Evolutionary conservation across 2,797 vertebrate genomes (phyloP).

Genomic region (Capromys pilorides): DNA sequence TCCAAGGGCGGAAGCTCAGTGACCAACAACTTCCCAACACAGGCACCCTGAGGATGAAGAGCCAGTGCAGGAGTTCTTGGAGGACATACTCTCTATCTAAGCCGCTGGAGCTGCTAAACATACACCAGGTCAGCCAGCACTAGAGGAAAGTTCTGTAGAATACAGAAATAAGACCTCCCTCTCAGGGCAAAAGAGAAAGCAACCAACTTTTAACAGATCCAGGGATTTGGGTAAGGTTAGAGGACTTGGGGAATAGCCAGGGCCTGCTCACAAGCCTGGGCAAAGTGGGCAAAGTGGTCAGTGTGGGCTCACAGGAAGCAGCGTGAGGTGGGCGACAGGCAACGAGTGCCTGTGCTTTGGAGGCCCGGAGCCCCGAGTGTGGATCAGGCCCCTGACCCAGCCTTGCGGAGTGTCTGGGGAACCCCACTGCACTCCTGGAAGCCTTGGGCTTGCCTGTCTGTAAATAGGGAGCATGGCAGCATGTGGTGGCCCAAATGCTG

Average conservation of each 20-base stretch:
- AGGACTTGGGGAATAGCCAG: not conserved
- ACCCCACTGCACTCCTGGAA: not conserved
- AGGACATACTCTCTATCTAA: not conserved
- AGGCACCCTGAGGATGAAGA: not conserved
- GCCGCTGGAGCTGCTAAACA: not conserved
- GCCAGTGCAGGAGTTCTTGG: not conserved
- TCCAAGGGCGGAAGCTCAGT: not conserved
- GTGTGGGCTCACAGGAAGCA: not conserved
- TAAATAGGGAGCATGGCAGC: not conserved
- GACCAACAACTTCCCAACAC: no score
- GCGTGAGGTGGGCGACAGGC: accelerated
- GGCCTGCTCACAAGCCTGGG: not conserved
- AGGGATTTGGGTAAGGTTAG: not conserved
- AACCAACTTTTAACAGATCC: not conserved
- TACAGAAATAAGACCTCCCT: no score
- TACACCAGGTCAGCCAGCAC: not conserved
- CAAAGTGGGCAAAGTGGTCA: not conserved
- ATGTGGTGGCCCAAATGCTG: no score
- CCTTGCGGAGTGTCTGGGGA: not conserved
- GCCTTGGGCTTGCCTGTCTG: not conserved
- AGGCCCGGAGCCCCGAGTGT: not conserved
- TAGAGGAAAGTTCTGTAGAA: not conserved
- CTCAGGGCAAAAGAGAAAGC: not conserved
- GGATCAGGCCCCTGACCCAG: not conserved
- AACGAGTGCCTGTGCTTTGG: not conserved